Evolutionary conservation across 1,140 invertebrate genomes (phyloP).

Genomic region (Planococcus citri): DNA sequence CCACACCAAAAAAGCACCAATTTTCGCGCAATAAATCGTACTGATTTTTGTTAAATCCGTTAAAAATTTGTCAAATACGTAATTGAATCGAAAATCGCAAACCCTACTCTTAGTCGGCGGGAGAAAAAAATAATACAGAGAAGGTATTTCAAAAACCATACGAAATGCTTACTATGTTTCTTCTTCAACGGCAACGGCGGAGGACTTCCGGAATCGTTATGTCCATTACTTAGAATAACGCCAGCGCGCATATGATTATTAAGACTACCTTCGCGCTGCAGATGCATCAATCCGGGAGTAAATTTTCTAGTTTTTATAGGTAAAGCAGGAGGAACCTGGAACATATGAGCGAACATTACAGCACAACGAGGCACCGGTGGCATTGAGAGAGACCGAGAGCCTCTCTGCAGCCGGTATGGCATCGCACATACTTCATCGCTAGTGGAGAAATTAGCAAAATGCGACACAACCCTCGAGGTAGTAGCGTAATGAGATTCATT

Average conservation of each 20-base stretch:
- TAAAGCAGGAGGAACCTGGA: not conserved
- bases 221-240: not conserved
- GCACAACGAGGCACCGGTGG: too few species aligned
- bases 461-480: not conserved
- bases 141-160: not conserved
- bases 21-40: too few species aligned
- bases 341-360: not conserved
- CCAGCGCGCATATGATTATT: not conserved
- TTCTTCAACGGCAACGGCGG: constrained; percentile 83
- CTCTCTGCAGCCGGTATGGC: too few species aligned
- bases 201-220: constrained; percentile 42
- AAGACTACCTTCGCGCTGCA: not conserved
- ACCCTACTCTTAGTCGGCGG: too few species aligned
- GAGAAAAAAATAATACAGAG: too few species aligned
- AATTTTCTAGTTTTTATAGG: not conserved
- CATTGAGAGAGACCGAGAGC: too few species aligned
- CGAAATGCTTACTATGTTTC: constrained; percentile 71
- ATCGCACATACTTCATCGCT: not conserved
- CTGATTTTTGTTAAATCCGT: not conserved
- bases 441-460: not conserved
- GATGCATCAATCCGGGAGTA: not conserved
- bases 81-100: too few species aligned
- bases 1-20: too few species aligned
- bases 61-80: not conserved
- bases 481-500: constrained; percentile 36